Evolutionary conservation across 2,888 invertebrate genomes (phyloP), one percentile per base, ranked within the genome.

Genomic region (Bimastos eiseni): DNA sequence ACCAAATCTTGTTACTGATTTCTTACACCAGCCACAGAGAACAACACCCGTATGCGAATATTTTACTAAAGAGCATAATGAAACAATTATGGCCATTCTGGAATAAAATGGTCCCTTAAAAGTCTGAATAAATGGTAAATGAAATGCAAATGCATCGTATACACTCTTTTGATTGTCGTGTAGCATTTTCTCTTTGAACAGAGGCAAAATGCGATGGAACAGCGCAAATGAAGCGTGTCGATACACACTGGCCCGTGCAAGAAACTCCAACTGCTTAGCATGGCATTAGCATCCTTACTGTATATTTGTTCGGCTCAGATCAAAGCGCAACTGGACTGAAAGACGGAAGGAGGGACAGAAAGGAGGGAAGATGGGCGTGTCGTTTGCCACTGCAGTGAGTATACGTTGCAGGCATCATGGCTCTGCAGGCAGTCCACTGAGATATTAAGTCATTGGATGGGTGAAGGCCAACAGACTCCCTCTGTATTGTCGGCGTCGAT

Each of bases 321-420:
- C 70, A 70, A 70, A 70, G 49, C 70, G 70, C n/a, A 70, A 70
- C n/a, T 70, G 70, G 70, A 70, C 70, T n/a, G n/a, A n/a, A n/a
- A n/a, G 70, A 70, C 30, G 70, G 70, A n/a, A 70, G 70, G 70
- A 70, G 70, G n/a, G 70, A 70, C 70, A 70, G n/a, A 17, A n/a
- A 70, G 70, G n/a, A 70, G n/a, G 70, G 70, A 70, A 70, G 70
- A 70, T 8, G 70, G 70, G 70, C 70, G 70, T 70, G 70, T 70
- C 70, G 70, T 70, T 70, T 30, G n/a, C 49, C n/a, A n/a, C n/a
- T n/a, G n/a, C n/a, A n/a, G n/a, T n/a, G n/a, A n/a, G n/a, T n/a
- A n/a, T n/a, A n/a, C n/a, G n/a, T n/a, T n/a, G n/a, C n/a, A n/a
- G n/a, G n/a, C n/a, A n/a, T n/a, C n/a, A n/a, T n/a, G n/a, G n/a